Evolutionary conservation across 2,113 vertebrate genomes (phyloP), one percentile per base, ranked within the genome.

Genomic region (Ceyx melanurus): DNA sequence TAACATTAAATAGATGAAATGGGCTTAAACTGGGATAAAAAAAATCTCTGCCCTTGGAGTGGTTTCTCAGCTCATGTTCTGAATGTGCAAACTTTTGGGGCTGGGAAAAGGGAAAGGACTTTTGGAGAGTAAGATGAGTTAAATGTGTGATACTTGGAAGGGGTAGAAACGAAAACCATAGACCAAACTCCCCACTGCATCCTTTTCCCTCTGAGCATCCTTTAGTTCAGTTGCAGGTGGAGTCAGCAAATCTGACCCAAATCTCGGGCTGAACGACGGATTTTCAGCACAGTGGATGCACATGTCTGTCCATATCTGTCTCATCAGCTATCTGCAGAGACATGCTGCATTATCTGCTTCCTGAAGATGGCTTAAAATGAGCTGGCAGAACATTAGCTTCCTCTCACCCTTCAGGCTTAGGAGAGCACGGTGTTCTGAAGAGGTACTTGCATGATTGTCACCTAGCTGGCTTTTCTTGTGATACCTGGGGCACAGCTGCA

Each of bases 301-400:
- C 78, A 54, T 29, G 93, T 94, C 92, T 80, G 72, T 71, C 60
- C 31, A 0, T 29, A 88, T 91, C 56, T 86, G 78, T 96, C 89
- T 89, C 0, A 0, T 87, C 78, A 89, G 53, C 72, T 82, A 91
- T 95, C 72, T 83, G 53, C 75, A 83, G 91, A 48, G 92, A 85
- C 20, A 2, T 1, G 5, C 56, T 13, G 5, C 48, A 29, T 85
- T 82, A 71, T 67, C 85, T 80, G 60, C 91, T 84, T 92, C 67
- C 89, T 45, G 61, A 57, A 79, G 80, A 76, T 33, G 42, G 53
- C 86, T 96, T 86, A 56, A 96, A 92, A 86, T 40, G 64, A 71
- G 40, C 64, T 11, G 3, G 78, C 70, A 82, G 71, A 92, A 51
- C 71, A 82, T 89, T 79, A 76, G 71, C 50, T 43, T 82, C 28